Evolutionary conservation across 2,113 vertebrate species (phyloP).

Genomic region (Eonycteris spelaea): DNA sequence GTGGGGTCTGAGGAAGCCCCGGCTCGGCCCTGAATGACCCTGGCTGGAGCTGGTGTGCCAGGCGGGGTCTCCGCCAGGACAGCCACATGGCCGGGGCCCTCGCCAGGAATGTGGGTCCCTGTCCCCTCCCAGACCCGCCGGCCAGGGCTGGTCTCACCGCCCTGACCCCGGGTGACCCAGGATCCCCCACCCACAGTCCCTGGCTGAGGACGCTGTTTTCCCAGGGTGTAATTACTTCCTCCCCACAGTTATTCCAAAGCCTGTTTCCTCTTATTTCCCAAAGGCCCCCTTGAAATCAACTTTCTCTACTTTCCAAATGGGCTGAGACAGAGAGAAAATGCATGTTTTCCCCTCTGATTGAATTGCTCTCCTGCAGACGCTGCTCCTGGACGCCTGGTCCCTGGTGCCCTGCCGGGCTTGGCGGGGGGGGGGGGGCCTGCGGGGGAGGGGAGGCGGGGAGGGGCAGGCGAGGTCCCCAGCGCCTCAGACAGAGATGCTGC

Average conservation of each 20-base stretch:
- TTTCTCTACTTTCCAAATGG: slow-evolving; percentile 10
- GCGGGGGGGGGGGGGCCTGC: background rate
- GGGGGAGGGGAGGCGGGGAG: too few relatives aligned
- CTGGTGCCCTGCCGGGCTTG: accelerated
- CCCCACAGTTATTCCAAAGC: background rate
- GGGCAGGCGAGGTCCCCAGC: background rate
- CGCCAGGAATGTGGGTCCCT: too few relatives aligned
- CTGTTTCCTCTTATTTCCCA: slow-evolving; percentile 45
- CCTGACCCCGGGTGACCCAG: too few relatives aligned
- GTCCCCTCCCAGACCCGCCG: too few relatives aligned
- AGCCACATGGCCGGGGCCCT: too few relatives aligned
- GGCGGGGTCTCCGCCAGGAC: too few relatives aligned
- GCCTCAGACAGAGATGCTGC: too few relatives aligned
- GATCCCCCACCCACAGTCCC: accelerated
- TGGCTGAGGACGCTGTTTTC: accelerated
- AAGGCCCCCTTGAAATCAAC: slow-evolving; percentile 45
- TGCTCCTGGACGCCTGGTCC: accelerated
- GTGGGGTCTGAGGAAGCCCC: too few relatives aligned
- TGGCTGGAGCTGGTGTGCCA: too few relatives aligned
- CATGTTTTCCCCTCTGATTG: background rate
- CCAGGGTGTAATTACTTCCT: background rate
- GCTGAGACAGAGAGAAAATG: slow-evolving; percentile 31
- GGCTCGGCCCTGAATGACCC: too few relatives aligned
- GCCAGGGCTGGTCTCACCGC: too few relatives aligned
- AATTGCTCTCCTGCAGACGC: background rate